Evolutionary conservation across 2,113 vertebrate species (phyloP), one percentile per base, ranked within the genome.

Genomic region (Erpornis zantholeuca): DNA sequence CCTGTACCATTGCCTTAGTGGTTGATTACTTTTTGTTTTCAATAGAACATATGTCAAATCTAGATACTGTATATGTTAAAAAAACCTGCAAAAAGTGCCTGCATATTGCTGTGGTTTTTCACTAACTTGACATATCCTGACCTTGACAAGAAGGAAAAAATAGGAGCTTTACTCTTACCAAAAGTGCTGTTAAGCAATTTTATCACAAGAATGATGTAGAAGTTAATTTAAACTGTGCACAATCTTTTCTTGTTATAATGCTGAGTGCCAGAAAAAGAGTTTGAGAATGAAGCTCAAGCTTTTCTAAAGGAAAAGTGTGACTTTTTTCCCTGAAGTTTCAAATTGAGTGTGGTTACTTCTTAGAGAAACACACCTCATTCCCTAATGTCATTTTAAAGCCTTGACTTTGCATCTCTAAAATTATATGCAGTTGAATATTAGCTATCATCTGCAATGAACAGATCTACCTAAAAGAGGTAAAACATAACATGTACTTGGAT

Each of bases 31-130:
- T 54, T 33, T 38, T 61, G 9, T 13, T 93, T 82, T 54, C 38
- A 11, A 1, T 49, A 68, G 35, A 86, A 57, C 0, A 0, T 11
- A 22, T 33, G 11, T 47, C 7, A 4, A 66, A 18, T 47, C 47
- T 42, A 50, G 64, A 35, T 54, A 42, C 23, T 38, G 35, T 10
- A 3, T 33, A 10, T 28, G 12, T 78, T 45, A 20, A 81, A 82
- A 82, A 17, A 25, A 36, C 28, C 20, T 45, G 10, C 64, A 84
- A 42, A 42, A 73, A 61, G 11, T 38, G 5, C 12, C 60, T 63
- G 22, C 12, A 11, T 38, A 18, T 59, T 81, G 21, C 56, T 81
- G 14, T 56, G 66, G 0, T 14, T 57, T 73, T 69, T 78, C 61
- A 33, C n/a, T 56, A 64, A 50, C 28, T 72, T 36, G 29, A 15